These are phyloP conservation scores for Aphelinus certus DNA, from an alignment of 1,140 invertebrate species.

Conservation along the genomic window DNA sequence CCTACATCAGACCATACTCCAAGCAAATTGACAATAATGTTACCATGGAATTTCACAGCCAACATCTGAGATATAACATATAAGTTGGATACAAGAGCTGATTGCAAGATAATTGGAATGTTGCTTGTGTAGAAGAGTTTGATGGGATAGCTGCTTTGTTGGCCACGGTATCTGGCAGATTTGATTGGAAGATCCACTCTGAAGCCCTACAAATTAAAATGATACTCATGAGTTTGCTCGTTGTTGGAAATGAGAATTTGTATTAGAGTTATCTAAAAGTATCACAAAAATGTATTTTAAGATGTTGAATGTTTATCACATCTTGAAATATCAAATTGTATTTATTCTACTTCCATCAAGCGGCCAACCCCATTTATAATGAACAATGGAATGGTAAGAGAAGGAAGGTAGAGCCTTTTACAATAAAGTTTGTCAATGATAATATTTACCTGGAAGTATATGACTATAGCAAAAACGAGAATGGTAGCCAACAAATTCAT, in stretches of 20 bases:
- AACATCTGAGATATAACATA: slow-evolving; percentile 99
- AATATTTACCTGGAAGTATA: slow-evolving; percentile 94
- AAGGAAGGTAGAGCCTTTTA: background rate
- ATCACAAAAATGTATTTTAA: background rate
- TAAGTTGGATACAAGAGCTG: slow-evolving; percentile 97
- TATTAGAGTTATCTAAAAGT: no score
- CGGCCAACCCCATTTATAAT: background rate
- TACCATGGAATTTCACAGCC: slow-evolving; percentile 97
- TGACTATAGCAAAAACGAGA: slow-evolving; percentile 98
- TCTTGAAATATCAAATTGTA: background rate
- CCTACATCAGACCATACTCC: slow-evolving; percentile 99
- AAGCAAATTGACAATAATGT: slow-evolving; percentile 97
- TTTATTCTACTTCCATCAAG: slow-evolving; percentile 5
- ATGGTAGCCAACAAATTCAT: slow-evolving; percentile 99
- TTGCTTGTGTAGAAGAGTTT: slow-evolving; percentile 99
- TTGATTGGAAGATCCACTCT: slow-evolving; percentile 99
- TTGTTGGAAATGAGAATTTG: no score
- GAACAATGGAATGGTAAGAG: slow-evolving; percentile 4
- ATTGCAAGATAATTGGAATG: slow-evolving; percentile 99
- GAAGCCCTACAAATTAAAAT: slow-evolving; percentile 83
- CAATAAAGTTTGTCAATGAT: no score
- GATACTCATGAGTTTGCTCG: no score
- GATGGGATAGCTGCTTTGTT: slow-evolving; percentile 99
- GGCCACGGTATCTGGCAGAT: slow-evolving; percentile 97
- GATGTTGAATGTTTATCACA: background rate